phyloP scores from a whole-genome alignment of 2,888 invertebrate genomes.

The Neoitamus cyanurus region DNA sequence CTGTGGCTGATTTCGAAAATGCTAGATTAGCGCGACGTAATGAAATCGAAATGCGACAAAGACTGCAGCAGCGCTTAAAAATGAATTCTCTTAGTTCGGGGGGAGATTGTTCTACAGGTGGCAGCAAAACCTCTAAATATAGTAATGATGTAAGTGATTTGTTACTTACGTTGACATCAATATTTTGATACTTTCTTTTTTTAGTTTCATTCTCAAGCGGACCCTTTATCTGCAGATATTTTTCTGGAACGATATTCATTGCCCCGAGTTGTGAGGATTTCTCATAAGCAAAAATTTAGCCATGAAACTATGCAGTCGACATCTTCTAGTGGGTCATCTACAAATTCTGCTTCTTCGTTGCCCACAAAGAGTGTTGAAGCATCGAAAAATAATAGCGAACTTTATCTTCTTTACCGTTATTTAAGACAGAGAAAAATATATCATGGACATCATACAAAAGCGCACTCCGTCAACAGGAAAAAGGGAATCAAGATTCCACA shows the following conservation, averaged over 20 bases:
- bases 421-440: constrained; percentile 64
- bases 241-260: constrained; percentile 64
- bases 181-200: background rate
- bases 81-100: constrained; percentile 62
- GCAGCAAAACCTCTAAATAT: constrained; percentile 65
- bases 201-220: constrained; percentile 59
- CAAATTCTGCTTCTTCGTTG: constrained; percentile 60
- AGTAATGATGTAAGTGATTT: constrained; percentile 62
- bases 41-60: constrained; percentile 65
- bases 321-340: constrained; percentile 64
- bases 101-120: constrained; percentile 65
- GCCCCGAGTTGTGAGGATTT: constrained; percentile 64
- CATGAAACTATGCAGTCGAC: constrained; percentile 65
- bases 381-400: constrained; percentile 59
- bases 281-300: constrained; percentile 61
- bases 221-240: constrained; percentile 63
- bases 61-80: constrained; percentile 61
- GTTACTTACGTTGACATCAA: background rate
- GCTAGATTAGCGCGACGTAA: constrained; percentile 65
- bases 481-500: constrained; percentile 66
- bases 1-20: constrained; percentile 66
- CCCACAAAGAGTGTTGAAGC: constrained; percentile 53
- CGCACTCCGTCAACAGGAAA: constrained; percentile 62
- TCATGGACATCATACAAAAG: constrained; percentile 65
- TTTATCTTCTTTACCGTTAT: constrained; percentile 64